Evolutionary conservation across 2,888 invertebrate genomes (phyloP).

Genomic region (Cataglyphis livida): DNA sequence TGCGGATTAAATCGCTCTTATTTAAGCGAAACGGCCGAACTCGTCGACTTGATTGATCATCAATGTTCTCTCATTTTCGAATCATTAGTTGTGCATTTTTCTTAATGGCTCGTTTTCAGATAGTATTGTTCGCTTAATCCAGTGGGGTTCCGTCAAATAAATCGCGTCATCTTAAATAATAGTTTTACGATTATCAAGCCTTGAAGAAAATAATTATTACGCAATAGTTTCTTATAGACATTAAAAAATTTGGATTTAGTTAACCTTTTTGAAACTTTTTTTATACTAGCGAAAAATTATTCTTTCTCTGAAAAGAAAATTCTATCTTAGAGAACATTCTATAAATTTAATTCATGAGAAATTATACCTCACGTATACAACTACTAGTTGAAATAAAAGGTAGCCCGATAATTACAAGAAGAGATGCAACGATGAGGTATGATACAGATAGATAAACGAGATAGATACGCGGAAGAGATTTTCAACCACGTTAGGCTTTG

Average conservation of each 20-base stretch:
- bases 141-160: neutral
- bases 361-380: neutral
- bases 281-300: neutral
- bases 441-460: conserved; percentile 25
- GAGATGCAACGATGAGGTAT: neutral
- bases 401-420: neutral
- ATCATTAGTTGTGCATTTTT: conserved; percentile 6
- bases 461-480: conserved; percentile 24
- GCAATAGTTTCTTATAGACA: neutral
- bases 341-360: neutral
- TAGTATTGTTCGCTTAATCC: conserved; percentile 1
- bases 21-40: conserved; percentile 22
- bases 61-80: neutral
- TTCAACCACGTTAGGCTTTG: neutral
- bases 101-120: neutral
- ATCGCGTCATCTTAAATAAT: neutral
- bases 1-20: conserved; percentile 38
- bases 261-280: neutral
- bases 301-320: neutral
- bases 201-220: neutral
- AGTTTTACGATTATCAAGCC: neutral
- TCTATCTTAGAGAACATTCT: neutral
- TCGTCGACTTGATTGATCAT: conserved; percentile 2
- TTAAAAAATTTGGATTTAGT: neutral
- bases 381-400: neutral